phyloP scores from a whole-genome alignment of 2,113 vertebrate genomes.

The Chaenogobius annularis region DNA sequence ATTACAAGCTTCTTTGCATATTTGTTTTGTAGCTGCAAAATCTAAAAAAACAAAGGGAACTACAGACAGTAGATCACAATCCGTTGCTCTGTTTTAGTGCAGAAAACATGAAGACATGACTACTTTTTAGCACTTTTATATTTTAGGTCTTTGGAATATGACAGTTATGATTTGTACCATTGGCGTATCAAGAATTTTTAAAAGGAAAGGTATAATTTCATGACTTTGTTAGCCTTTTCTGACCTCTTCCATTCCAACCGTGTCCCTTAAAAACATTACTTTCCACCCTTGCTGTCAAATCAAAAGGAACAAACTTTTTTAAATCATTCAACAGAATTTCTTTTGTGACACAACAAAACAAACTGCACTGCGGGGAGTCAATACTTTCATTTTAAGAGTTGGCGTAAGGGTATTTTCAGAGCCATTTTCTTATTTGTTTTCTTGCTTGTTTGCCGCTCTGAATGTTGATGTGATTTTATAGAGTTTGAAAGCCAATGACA shows the following conservation, averaged over 20 bases:
- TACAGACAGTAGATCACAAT: no score
- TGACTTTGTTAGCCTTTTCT: no score
- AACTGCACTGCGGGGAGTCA: not conserved
- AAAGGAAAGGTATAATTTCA: no score
- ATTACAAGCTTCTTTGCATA: no score
- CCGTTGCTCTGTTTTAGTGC: no score
- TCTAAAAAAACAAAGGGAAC: no score
- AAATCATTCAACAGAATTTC: not conserved
- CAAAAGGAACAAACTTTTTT: not conserved
- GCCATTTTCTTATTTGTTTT: not conserved
- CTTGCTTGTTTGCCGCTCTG: constrained; percentile 5
- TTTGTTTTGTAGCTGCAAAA: no score
- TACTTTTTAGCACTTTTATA: no score
- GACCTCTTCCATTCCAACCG: not conserved
- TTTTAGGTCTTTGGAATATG: no score
- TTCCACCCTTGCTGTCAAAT: constrained; percentile 2
- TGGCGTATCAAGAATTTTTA: no score
- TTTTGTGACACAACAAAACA: not conserved
- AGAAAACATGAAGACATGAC: no score
- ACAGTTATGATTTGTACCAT: no score
- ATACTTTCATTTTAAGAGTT: not conserved
- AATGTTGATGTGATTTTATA: constrained; percentile 14
- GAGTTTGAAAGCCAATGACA: constrained; percentile 15
- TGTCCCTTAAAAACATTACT: not conserved
- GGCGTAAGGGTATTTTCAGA: not conserved